Conservation (phyloP, 2,113 vertebrate species). For the Aspiorhynchus laticeps region DNA sequence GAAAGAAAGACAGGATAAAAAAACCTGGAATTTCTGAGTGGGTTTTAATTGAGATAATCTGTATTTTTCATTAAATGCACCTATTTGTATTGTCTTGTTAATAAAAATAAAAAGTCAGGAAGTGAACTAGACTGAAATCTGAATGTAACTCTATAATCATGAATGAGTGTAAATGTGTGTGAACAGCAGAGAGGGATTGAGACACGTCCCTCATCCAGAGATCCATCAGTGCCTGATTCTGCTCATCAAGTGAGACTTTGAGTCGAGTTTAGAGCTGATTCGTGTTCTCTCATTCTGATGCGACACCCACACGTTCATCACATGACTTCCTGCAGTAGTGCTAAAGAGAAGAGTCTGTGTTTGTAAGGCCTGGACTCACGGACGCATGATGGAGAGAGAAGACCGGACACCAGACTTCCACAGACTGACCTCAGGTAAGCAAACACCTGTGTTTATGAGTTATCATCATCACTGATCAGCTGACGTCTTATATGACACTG, state of each 20-base stretch:
- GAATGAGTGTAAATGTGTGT: neutral
- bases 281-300: neutral
- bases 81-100: too few relatives aligned
- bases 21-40: too few relatives aligned
- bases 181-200: too few relatives aligned
- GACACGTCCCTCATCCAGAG: neutral
- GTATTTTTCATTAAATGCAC: too few relatives aligned
- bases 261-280: too few relatives aligned
- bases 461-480: neutral
- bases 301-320: slow-evolving; percentile 14
- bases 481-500: neutral
- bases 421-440: slow-evolving; percentile 71
- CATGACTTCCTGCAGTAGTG: slow-evolving; percentile 51
- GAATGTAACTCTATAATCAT: too few relatives aligned
- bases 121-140: too few relatives aligned
- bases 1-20: too few relatives aligned
- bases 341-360: neutral
- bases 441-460: neutral
- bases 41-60: too few relatives aligned
- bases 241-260: neutral
- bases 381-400: slow-evolving; percentile 58
- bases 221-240: neutral
- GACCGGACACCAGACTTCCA: slow-evolving; percentile 46
- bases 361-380: neutral
- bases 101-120: too few relatives aligned